Percentiles rank a stretch among this genome's conserved stretches.
Evolutionary conservation across 2,797 vertebrate species (phyloP).

Genomic region (Myripristis murdjan): DNA sequence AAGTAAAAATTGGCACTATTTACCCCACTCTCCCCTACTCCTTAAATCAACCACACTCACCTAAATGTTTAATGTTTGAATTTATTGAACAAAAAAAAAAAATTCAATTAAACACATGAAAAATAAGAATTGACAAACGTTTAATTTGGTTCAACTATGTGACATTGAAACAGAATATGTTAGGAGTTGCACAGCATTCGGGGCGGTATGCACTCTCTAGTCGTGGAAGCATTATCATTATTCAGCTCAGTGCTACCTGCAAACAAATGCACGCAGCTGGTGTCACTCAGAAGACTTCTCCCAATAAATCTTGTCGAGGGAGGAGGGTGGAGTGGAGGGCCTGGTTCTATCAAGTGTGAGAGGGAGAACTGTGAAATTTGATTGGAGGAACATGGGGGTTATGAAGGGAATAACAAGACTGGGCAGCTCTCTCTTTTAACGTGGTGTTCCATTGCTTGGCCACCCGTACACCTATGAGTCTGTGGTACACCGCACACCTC

Average conservation of each 20-base stretch:
- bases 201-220: too few relatives aligned
- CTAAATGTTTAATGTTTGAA: too few relatives aligned
- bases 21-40: too few relatives aligned
- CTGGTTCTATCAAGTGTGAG: not conserved
- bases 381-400: slow-evolving; percentile 16
- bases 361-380: not conserved
- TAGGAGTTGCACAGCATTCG: too few relatives aligned
- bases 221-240: not conserved
- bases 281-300: slow-evolving; percentile 9
- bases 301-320: not conserved
- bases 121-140: too few relatives aligned
- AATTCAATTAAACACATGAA: too few relatives aligned
- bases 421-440: slow-evolving; percentile 1
- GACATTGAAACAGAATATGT: too few relatives aligned
- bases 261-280: slow-evolving; percentile 6
- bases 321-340: not conserved
- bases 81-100: too few relatives aligned
- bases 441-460: not conserved
- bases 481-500: not conserved
- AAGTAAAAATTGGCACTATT: too few relatives aligned
- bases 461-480: not conserved
- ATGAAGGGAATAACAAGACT: slow-evolving; percentile 10
- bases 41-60: too few relatives aligned
- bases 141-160: too few relatives aligned
- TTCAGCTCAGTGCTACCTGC: not conserved